phyloP scores from a whole-genome alignment of 2,797 vertebrate species.

The Hypotaenidia okinawae region DNA sequence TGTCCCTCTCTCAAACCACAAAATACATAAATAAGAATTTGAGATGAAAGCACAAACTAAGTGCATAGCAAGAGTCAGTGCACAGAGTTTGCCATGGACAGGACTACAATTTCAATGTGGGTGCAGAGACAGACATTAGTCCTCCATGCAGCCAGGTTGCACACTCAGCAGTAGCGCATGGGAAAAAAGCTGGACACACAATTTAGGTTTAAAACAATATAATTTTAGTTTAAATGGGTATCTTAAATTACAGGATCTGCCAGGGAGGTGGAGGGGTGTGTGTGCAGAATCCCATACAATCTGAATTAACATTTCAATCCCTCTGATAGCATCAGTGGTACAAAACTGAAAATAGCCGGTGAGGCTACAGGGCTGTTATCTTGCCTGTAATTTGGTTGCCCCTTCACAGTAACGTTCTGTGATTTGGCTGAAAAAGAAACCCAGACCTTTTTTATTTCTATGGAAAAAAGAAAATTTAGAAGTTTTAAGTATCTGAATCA shows the following conservation, averaged over 20 bases:
- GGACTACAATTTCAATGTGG: background rate
- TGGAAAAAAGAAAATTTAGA: background rate
- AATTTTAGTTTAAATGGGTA: slow-evolving; percentile 58
- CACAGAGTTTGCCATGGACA: background rate
- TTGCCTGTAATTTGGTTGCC: slow-evolving; percentile 41
- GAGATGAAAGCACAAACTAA: background rate
- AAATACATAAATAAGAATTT: background rate
- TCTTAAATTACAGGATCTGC: slow-evolving; percentile 55
- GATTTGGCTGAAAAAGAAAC: slow-evolving; percentile 29
- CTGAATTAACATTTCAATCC: slow-evolving; percentile 28
- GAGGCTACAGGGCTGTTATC: slow-evolving; percentile 8
- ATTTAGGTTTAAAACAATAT: slow-evolving; percentile 50
- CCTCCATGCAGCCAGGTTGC: background rate
- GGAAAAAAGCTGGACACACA: slow-evolving; percentile 27
- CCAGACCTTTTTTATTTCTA: background rate
- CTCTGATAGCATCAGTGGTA: background rate
- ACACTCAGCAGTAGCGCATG: background rate
- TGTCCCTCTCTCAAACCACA: background rate
- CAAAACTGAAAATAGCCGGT: slow-evolving; percentile 43
- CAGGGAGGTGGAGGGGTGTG: background rate
- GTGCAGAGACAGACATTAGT: background rate
- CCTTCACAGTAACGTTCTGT: slow-evolving; percentile 1
- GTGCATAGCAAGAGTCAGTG: background rate
- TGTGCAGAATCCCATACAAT: background rate
- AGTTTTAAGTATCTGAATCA: background rate